Evolutionary conservation across 1,140 invertebrate genomes (phyloP), one percentile per base, ranked within the genome.

Genomic region (Lucilia sericata): DNA sequence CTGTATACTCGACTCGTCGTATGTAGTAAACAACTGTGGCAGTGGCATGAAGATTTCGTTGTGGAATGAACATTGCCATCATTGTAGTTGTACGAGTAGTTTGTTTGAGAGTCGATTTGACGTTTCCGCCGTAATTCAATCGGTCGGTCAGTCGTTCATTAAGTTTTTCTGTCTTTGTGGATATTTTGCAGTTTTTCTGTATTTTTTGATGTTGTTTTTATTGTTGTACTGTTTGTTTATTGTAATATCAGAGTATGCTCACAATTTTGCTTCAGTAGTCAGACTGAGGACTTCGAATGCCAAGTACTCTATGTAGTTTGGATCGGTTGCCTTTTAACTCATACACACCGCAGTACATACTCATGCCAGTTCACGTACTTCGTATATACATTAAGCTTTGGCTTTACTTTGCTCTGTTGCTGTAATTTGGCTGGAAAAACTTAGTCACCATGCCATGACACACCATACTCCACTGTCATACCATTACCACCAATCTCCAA

Each of bases 361-460:
- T 42, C 55, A 60, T 17, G 14, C 55, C 13, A 60, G n/a, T 60
- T 7, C 55, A 17, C n/a, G 17, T n/a, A 60, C 17, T 17, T 30
- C 51, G 13, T 60, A 60, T 7, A n/a, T 9, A 70, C n/a, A 25
- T 21, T 70, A 17, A 21, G 19, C 65, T 70, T 70, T 70, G 0
- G 42, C 76, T 51, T 49, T 47, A 21, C 42, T 80, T 17, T 80
- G 47, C 34, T 42, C 75, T 78, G 55, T 60, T 25, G 76, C 8
- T 80, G 42, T 80, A 80, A 80, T 42, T 49, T 51, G 76, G 42
- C 34, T 51, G 42, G n/a, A 21, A 76, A 80, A 80, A 21, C 12
- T 21, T 80, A 21, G 76, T 80, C 47, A 70, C 19, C 65, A 42
- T 42, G 42, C 42, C 42, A 42, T 42, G 42, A 8, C 42, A 42